These are phyloP conservation scores for Macrotus californicus DNA, from an alignment of 2,113 vertebrate genomes.

Conservation along the genomic window DNA sequence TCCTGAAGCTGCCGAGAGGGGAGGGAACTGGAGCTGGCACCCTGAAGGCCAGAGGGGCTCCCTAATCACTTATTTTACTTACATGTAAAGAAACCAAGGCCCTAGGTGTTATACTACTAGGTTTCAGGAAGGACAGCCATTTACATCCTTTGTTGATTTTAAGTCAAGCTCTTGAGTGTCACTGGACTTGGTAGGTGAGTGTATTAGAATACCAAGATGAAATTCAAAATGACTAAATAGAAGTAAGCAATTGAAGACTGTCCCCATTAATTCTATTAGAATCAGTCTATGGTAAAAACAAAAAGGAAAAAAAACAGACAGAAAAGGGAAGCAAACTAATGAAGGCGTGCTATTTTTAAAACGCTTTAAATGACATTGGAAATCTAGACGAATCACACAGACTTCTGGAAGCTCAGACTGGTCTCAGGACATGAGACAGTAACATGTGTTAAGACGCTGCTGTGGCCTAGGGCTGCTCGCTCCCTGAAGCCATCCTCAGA, in stretches of 20 bases:
- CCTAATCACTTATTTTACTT: accelerated
- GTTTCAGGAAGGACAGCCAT: background rate
- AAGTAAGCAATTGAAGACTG: background rate
- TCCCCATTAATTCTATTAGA: background rate
- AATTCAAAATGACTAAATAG: background rate
- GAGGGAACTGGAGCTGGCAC: background rate
- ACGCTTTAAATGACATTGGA: background rate
- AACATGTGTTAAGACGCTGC: background rate
- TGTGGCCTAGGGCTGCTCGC: background rate
- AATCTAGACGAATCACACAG: background rate
- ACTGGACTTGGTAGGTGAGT: background rate
- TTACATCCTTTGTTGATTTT: background rate
- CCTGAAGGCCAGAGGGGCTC: background rate
- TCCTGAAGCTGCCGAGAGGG: too few species aligned
- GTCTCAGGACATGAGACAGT: background rate
- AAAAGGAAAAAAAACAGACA: background rate
- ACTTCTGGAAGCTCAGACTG: background rate
- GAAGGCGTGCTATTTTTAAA: background rate
- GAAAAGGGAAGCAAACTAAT: background rate
- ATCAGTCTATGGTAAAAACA: background rate
- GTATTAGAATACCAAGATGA: background rate
- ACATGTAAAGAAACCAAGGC: background rate
- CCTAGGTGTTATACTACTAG: background rate
- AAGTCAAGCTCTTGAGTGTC: background rate
- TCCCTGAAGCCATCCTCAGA: background rate